Conservation (phyloP, 2,113 vertebrate species). For the Physeter macrocephalus region DNA sequence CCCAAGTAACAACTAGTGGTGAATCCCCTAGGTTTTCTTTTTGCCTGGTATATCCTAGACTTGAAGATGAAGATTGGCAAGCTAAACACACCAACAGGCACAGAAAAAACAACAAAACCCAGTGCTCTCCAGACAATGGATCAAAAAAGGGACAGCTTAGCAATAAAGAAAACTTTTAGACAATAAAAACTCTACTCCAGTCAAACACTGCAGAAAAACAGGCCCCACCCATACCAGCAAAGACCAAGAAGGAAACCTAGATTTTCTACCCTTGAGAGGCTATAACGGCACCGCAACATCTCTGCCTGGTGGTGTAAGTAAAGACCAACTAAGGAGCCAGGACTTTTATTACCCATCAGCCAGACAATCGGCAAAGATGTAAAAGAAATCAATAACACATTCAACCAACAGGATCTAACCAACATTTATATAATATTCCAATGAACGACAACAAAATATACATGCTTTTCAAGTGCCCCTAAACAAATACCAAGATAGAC, state of each 20-base stretch:
- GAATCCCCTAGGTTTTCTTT: neutral
- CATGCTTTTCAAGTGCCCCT: neutral
- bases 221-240: neutral
- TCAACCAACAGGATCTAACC: neutral
- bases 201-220: neutral
- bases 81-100: neutral
- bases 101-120: neutral
- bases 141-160: neutral
- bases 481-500: neutral
- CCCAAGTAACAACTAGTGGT: neutral
- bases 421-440: neutral
- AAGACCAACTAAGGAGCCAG: neutral
- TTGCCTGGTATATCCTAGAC: neutral
- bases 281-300: neutral
- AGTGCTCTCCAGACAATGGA: neutral
- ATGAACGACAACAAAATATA: neutral
- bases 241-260: neutral
- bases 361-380: neutral
- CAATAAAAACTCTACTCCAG: neutral
- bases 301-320: neutral
- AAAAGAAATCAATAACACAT: neutral
- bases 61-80: neutral
- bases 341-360: neutral
- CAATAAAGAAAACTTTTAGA: neutral
- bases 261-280: neutral